Conservation (phyloP, 2,888 invertebrate genomes). For the Ennomos quercinarius region DNA sequence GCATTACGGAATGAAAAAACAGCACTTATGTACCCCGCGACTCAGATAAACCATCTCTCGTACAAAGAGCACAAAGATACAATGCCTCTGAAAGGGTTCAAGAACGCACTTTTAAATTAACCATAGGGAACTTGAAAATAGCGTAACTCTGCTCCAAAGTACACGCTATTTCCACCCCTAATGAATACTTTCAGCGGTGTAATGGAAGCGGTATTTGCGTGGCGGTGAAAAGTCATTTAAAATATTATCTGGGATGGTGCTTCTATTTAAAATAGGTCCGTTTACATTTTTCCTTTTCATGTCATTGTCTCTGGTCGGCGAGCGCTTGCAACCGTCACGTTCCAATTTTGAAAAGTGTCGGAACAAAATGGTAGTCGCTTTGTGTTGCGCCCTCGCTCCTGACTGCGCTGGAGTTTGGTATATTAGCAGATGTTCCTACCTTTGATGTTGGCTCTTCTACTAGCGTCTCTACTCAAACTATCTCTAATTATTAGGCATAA, state of each 20-base stretch:
- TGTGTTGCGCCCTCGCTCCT: conserved; percentile 66
- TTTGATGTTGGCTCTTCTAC: conserved; percentile 65
- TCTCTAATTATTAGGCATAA: background rate
- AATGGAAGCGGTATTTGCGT: conserved; percentile 51
- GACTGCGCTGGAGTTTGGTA: conserved; percentile 70
- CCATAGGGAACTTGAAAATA: conserved; percentile 62
- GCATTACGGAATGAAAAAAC: conserved; percentile 86
- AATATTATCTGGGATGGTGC: conserved; percentile 70
- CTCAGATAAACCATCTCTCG: conserved; percentile 84
- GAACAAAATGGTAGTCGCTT: conserved; percentile 84
- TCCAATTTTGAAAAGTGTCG: conserved; percentile 86
- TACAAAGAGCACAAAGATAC: conserved; percentile 86
- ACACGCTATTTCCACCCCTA: conserved; percentile 61
- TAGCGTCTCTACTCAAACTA: conserved; percentile 36
- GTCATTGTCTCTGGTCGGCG: conserved; percentile 83
- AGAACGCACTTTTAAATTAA: conserved; percentile 86
- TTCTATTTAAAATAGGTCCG: conserved; percentile 82
- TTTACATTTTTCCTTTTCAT: conserved; percentile 86
- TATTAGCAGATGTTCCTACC: conserved; percentile 78
- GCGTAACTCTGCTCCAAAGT: conserved; percentile 49
- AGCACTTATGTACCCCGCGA: conserved; percentile 85
- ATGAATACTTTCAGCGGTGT: conserved; percentile 21
- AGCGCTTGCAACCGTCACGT: conserved; percentile 85
- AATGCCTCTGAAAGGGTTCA: conserved; percentile 86
- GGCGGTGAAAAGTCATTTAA: conserved; percentile 61